Conservation (phyloP, 2,888 invertebrate genomes). For the Stenodema calcarata region DNA sequence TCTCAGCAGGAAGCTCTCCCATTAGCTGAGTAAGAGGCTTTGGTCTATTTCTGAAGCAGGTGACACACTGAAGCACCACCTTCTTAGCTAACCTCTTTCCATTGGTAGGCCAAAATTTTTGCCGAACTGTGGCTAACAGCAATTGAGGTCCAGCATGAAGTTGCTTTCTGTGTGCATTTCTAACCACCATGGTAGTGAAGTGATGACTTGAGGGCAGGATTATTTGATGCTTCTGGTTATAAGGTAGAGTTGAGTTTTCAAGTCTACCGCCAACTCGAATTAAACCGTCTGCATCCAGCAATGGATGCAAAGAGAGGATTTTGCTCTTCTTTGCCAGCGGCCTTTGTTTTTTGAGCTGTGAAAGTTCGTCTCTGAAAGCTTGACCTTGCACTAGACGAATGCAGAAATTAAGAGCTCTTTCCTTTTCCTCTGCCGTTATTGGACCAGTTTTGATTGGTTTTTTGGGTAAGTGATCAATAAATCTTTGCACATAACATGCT, state of each 20-base stretch:
- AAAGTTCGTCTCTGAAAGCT: background rate
- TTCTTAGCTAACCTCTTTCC: conserved; percentile 52
- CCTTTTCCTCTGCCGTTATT: background rate
- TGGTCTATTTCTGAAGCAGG: background rate
- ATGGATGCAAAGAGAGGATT: conserved; percentile 37
- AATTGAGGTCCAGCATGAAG: conserved; percentile 55
- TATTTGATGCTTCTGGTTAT: conserved; percentile 57
- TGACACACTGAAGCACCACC: conserved; percentile 53
- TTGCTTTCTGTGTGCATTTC: conserved; percentile 39
- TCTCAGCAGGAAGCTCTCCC: conserved; percentile 1
- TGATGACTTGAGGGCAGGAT: conserved; percentile 56
- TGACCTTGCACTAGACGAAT: background rate
- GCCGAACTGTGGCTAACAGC: conserved; percentile 52
- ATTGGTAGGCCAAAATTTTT: conserved; percentile 55
- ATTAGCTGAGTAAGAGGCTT: background rate
- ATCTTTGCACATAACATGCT: background rate
- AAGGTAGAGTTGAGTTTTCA: conserved; percentile 53
- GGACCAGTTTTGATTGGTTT: background rate
- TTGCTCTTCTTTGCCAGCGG: background rate
- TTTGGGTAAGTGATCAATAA: background rate
- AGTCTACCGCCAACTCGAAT: conserved; percentile 50
- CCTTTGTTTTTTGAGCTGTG: background rate
- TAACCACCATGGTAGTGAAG: background rate
- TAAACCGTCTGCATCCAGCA: conserved; percentile 58
- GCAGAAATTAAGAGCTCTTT: background rate